These are phyloP conservation scores for Paedocypris sp. DNA, from an alignment of 2,113 vertebrate species.

Conservation along the genomic window DNA sequence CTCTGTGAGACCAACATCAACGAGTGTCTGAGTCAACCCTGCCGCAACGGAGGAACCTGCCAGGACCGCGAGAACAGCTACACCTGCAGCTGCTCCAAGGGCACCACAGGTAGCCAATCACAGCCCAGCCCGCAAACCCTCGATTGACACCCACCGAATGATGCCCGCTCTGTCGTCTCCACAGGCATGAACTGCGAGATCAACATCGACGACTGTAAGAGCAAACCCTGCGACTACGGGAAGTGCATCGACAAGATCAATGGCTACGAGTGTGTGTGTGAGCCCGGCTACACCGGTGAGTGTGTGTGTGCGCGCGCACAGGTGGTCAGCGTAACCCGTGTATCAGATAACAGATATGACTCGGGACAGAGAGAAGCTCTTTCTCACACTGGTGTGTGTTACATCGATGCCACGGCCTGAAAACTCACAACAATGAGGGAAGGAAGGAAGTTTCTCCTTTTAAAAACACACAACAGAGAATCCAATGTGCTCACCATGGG, in stretches of 20 bases:
- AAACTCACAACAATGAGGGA: not conserved
- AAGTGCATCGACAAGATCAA: constrained; percentile 90
- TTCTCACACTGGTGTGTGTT: constrained; percentile 13
- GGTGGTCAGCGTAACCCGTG: constrained; percentile 32
- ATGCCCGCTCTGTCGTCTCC: too few relatives aligned
- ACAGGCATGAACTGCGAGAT: constrained; percentile 84
- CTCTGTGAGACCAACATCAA: constrained; percentile 91
- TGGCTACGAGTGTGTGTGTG: constrained; percentile 80
- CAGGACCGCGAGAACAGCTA: constrained; percentile 82
- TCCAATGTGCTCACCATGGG: too few relatives aligned
- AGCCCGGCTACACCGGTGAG: constrained; percentile 81
- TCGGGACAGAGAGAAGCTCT: constrained; percentile 26
- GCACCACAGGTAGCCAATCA: constrained; percentile 73
- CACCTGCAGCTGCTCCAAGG: constrained; percentile 81
- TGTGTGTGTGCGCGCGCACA: constrained; percentile 50
- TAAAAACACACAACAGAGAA: too few relatives aligned
- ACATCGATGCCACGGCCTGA: not conserved
- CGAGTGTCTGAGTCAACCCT: constrained; percentile 87
- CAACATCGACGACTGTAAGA: constrained; percentile 87
- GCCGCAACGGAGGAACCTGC: constrained; percentile 83
- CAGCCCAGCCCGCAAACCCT: too few relatives aligned
- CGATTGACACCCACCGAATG: too few relatives aligned
- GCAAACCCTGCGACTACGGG: constrained; percentile 79
- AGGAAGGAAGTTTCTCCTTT: too few relatives aligned
- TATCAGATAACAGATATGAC: constrained; percentile 27